Evolutionary conservation across 1,140 invertebrate species (phyloP), one percentile per base, ranked within the genome.

Genomic region (Drosophila arawakana): DNA sequence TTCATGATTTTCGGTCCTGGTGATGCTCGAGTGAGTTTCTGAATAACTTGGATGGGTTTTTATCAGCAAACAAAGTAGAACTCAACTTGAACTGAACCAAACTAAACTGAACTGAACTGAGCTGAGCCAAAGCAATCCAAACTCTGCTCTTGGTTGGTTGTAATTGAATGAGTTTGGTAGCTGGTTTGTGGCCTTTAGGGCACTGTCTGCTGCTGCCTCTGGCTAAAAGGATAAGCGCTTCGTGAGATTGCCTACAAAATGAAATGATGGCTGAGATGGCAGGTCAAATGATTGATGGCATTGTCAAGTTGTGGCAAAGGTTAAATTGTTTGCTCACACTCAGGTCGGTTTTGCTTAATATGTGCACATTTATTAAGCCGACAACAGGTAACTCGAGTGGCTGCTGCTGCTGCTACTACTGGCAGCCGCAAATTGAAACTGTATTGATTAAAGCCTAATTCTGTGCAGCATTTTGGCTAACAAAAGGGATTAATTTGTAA

Each of bases 1-100:
- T 89, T 89, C 76, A 89, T 84, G 78, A 89, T 72, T 83, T 81
- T 72, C 25, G 50, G 72, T 59, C 44, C 65, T 44, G 30, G 69
- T 49, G 72, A 46, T 62, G 72, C 72, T 74, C 66, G 50, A 70
- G 15, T 70, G 72, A 25, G 58, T 62, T 74, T 70, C 10, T 25
- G 73, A 61, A 66, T 72, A 72, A 72, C 69, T 76, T 57, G 43
- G 41, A 41, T 62, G 58, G 62, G 63, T 52, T 43, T 69, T 74
- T 74, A 70, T 61, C 72, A 55, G 68, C 43, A 58, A 34, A 50
- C 73, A 71, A 75, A 75, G 9, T 54, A 9, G 52, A 50, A 59
- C 50, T 15, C 30, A 15, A 52, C 30, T 25, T 52, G 25, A 49
- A 46, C 52, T 21, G 30, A 62, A 25, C 46, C n/a, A 6, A 9